Percentiles rank a stretch among this genome's conserved stretches.
Evolutionary conservation across 2,113 vertebrate species (phyloP).

Genomic region (Amazona guildingii): DNA sequence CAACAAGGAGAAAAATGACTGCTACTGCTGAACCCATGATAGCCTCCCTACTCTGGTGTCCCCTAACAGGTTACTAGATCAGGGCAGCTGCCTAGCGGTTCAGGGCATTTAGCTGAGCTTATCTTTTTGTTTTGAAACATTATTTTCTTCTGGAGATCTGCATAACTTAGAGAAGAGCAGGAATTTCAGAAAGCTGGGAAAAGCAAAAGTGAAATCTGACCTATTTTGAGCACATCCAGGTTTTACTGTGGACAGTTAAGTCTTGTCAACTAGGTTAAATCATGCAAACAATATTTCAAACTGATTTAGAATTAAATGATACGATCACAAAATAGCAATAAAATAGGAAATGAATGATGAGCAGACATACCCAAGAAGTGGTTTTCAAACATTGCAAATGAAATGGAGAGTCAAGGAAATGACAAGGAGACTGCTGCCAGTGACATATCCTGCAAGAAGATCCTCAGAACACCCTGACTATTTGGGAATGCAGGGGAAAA

Average conservation of each 20-base stretch:
- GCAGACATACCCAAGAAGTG: not conserved
- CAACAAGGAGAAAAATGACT: too few species aligned
- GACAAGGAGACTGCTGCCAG: not conserved
- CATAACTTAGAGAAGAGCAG: not conserved
- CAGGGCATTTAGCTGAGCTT: not conserved
- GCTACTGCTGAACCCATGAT: too few species aligned
- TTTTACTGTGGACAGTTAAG: not conserved
- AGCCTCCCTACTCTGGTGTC: not conserved
- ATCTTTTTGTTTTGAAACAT: not conserved
- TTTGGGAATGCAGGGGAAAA: not conserved
- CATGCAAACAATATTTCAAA: not conserved
- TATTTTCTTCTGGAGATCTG: not conserved
- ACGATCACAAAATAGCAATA: not conserved
- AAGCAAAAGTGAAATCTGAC: not conserved
- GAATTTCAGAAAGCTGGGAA: not conserved
- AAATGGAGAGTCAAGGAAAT: not conserved
- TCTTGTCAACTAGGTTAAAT: not conserved
- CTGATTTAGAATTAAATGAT: not conserved
- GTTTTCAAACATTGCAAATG: slow-evolving; percentile 8
- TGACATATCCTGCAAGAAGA: not conserved
- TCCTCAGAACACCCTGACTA: not conserved
- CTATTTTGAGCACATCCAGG: not conserved
- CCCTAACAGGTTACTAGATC: not conserved
- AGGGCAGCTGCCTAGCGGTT: not conserved
- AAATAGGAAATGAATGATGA: not conserved